phyloP scores from a whole-genome alignment of 2,797 vertebrate genomes.

The Epinephelus malabaricus region DNA sequence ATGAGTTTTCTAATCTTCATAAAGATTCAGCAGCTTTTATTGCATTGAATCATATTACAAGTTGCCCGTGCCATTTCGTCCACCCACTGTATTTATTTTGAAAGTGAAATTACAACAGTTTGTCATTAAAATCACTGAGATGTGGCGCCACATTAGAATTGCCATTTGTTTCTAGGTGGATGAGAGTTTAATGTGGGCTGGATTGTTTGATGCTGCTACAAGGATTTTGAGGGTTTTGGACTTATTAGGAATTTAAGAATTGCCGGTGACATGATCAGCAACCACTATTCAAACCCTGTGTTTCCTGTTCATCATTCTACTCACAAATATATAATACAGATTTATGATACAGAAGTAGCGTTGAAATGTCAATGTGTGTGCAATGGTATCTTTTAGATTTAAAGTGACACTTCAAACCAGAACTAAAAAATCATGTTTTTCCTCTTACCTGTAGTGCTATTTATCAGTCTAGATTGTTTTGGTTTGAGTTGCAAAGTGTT shows the following conservation, averaged over 20 bases:
- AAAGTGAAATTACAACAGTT: background rate
- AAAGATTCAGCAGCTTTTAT: background rate
- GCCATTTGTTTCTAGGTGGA: background rate
- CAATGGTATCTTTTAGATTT: background rate
- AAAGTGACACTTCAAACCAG: background rate
- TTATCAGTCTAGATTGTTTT: too few species aligned
- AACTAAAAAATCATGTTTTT: too few species aligned
- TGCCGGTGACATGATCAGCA: background rate
- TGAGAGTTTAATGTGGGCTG: background rate
- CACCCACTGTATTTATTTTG: background rate
- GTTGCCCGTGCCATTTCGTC: background rate
- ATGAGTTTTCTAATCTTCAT: too few species aligned
- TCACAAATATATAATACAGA: background rate
- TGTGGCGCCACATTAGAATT: background rate
- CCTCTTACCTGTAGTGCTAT: too few species aligned
- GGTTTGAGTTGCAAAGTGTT: too few species aligned
- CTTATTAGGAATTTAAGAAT: too few species aligned
- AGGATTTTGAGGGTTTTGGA: background rate
- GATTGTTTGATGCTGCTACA: background rate
- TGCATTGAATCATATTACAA: background rate
- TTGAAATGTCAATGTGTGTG: background rate
- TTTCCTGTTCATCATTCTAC: background rate
- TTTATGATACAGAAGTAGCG: background rate
- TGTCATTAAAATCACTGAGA: background rate
- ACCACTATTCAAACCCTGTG: background rate